These are phyloP conservation scores for Hirudo medicinalis DNA, from an alignment of 1,140 invertebrate species.

Conservation along the genomic window DNA sequence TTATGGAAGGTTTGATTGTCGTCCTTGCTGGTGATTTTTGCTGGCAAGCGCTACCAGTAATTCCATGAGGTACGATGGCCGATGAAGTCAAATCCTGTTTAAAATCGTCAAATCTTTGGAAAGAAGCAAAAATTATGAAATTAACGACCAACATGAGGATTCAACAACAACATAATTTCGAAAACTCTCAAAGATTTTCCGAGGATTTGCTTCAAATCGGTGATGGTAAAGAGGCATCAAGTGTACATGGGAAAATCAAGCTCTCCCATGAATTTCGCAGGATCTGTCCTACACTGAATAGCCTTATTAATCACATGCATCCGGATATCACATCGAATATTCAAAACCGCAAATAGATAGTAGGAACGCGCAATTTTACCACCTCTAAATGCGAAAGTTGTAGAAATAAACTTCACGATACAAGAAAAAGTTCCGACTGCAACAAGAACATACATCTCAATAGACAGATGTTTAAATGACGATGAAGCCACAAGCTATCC, in stretches of 20 bases:
- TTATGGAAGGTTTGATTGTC: conserved; percentile 31
- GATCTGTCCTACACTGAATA: no score
- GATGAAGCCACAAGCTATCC: conserved; percentile 14
- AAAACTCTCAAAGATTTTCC: conserved; percentile 17
- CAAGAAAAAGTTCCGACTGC: no score
- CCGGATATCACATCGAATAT: no score
- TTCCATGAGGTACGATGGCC: conserved; percentile 36
- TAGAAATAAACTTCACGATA: no score
- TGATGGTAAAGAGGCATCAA: no score
- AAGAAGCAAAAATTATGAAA: conserved; percentile 20
- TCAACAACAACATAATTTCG: conserved; percentile 13
- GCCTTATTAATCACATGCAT: no score
- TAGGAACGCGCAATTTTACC: no score
- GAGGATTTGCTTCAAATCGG: conserved; percentile 23
- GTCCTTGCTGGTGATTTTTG: conserved; percentile 45
- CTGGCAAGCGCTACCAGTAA: conserved; percentile 43
- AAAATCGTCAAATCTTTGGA: conserved; percentile 38
- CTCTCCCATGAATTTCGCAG: no score
- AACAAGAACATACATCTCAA: no score
- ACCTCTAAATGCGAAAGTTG: no score
- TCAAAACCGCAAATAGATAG: no score
- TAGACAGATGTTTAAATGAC: not conserved
- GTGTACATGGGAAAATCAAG: no score
- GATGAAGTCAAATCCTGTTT: conserved; percentile 42
- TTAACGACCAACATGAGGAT: conserved; percentile 27